Evolutionary conservation across 2,797 vertebrate species (phyloP).

Genomic region (Paedocypris micromegethes): DNA sequence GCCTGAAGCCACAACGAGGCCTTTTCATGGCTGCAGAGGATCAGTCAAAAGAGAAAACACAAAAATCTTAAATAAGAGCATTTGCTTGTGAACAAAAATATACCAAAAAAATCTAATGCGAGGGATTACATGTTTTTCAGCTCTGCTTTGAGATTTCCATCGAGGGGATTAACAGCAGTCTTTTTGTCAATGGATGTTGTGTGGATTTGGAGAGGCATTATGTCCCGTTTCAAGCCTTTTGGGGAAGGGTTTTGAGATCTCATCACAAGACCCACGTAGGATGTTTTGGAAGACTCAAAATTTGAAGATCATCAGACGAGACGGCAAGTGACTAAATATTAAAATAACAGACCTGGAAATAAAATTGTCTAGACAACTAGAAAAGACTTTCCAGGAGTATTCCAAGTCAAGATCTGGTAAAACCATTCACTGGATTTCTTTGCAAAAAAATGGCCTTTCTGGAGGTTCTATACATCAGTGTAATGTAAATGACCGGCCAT

Average conservation of each 20-base stretch:
- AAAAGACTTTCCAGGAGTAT: slow-evolving; percentile 30
- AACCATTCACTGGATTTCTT: neutral
- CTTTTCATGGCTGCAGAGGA: slow-evolving; percentile 34
- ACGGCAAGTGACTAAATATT: slow-evolving; percentile 27
- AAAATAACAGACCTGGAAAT: slow-evolving; percentile 22
- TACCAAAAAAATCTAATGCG: slow-evolving; percentile 27
- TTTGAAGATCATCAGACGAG: slow-evolving; percentile 21
- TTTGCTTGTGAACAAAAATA: slow-evolving; percentile 41
- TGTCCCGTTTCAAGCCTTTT: slow-evolving; percentile 35
- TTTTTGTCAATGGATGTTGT: slow-evolving; percentile 37
- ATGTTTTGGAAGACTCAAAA: slow-evolving; percentile 6
- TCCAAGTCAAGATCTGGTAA: slow-evolving; percentile 29
- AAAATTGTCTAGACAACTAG: slow-evolving; percentile 2
- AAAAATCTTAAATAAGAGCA: slow-evolving; percentile 37
- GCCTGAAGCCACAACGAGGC: slow-evolving; percentile 9
- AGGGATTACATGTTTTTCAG: slow-evolving; percentile 40
- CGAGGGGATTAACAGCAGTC: slow-evolving; percentile 30
- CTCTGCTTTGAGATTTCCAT: slow-evolving; percentile 29
- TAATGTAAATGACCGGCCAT: neutral
- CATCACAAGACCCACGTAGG: neutral
- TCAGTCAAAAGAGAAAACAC: slow-evolving; percentile 49
- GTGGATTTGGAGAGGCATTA: slow-evolving; percentile 29
- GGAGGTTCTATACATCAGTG: too few relatives aligned
- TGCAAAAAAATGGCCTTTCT: too few relatives aligned
- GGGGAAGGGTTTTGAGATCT: slow-evolving; percentile 27